Conservation (phyloP, 2,113 vertebrate species). For the Rutilus rutilus region DNA sequence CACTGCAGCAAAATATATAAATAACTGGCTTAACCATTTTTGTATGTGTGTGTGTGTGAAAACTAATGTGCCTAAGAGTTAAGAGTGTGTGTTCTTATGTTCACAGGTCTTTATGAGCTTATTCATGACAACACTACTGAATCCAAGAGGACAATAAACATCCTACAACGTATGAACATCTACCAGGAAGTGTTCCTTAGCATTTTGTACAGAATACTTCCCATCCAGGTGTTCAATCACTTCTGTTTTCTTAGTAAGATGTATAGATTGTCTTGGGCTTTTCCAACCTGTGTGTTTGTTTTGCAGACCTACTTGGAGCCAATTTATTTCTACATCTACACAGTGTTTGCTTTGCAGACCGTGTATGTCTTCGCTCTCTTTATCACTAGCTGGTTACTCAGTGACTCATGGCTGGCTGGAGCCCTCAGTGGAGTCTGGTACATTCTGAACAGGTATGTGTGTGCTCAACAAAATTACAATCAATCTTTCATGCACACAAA, state of each 20-base stretch:
- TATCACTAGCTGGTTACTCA: conserved; percentile 92
- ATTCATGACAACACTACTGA: conserved; percentile 97
- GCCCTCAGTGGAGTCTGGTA: conserved; percentile 89
- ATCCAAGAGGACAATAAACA: conserved; percentile 96
- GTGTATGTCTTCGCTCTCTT: conserved; percentile 92
- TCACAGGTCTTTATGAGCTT: conserved; percentile 87
- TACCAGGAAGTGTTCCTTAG: conserved; percentile 97
- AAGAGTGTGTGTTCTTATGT: not conserved
- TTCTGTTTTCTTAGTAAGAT: not conserved
- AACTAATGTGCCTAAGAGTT: too few relatives aligned
- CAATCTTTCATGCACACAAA: not conserved
- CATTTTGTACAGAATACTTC: conserved; percentile 87
- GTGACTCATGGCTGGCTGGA: conserved; percentile 92
- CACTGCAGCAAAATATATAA: too few relatives aligned
- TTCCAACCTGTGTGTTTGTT: conserved; percentile 12
- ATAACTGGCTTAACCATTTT: too few relatives aligned
- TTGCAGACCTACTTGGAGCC: conserved; percentile 91
- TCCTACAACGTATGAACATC: conserved; percentile 97
- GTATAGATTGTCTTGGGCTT: not conserved
- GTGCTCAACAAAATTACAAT: not conserved
- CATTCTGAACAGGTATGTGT: conserved; percentile 89
- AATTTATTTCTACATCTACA: conserved; percentile 98
- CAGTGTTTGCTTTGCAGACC: conserved; percentile 93
- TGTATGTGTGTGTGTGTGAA: too few relatives aligned
- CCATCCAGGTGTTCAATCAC: conserved; percentile 82